Evolutionary conservation across 2,797 vertebrate genomes (phyloP), one percentile per base, ranked within the genome.

Genomic region (Melanotaenia boesemani): DNA sequence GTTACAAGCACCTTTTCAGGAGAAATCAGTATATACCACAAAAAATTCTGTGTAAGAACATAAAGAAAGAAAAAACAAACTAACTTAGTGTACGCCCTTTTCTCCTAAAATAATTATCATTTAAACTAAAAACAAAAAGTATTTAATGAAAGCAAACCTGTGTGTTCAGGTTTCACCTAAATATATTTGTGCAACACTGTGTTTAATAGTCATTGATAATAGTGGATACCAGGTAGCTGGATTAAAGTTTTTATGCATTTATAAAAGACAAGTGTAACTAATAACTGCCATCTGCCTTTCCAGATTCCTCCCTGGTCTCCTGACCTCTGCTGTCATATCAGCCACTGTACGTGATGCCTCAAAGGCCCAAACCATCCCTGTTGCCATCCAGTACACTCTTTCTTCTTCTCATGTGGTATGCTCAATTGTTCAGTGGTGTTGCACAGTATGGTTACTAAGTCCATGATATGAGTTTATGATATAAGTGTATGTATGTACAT

Each of bases 271-370:
- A 41, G 56, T 75, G 20, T 54, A 52, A 56, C 5, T 63, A 1
- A 0, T 58, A 46, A 81, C 7, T 2, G 0, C 63, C 44, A 0
- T 58, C 16, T 80, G 30, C 5, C 6, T 75, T 69, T 36, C 15
- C 78, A 94, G 92, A 44, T 52, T 22, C 62, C 50, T 63, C 7
- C 67, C 76, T 60, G 90, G 90, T 79, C 89, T 89, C 4, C 84
- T 95, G 61, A 79, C 90, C 24, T 94, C 94, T 36, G 93, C 93
- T 41, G 91, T 96, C 57, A 94, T 96, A 88, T 96, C 95, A 6
- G 94, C 93, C 28, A 89, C 92, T 0, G 79, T 95, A 12, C 86
- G 94, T 59, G 93, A 94, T 72, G 50, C 90, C 20, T 76, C 52
- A 46, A 92, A 80, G 56, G 79, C 74, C 30, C 80, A 86, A 69